Evolutionary conservation across 2,797 vertebrate genomes (phyloP).

Genomic region (Lerista edwardsae): DNA sequence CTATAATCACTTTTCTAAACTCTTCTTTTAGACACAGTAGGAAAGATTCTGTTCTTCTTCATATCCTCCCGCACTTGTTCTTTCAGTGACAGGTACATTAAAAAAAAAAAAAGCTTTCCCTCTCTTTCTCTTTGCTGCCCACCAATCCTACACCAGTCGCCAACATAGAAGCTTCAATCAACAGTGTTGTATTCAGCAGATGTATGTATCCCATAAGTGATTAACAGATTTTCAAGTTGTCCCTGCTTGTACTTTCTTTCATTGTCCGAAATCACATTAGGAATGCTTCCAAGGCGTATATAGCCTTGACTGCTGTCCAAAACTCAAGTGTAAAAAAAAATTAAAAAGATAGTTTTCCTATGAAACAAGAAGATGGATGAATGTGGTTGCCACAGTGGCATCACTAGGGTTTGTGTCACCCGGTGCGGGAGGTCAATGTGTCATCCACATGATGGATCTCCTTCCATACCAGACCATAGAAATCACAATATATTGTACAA

Average conservation of each 20-base stretch:
- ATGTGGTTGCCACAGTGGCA: too few relatives aligned
- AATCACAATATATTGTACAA: too few relatives aligned
- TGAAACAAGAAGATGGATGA: not conserved
- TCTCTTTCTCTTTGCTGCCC: not conserved
- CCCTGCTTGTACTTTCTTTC: not conserved
- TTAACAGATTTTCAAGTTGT: not conserved
- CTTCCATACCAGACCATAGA: too few relatives aligned
- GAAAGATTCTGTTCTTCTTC: fast-evolving
- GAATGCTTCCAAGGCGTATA: not conserved
- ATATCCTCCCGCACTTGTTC: fast-evolving
- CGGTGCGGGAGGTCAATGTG: too few relatives aligned
- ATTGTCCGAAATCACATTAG: not conserved
- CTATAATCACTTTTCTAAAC: not conserved
- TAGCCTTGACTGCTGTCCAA: not conserved
- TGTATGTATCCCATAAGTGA: not conserved
- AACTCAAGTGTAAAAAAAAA: not conserved
- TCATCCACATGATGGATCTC: too few relatives aligned
- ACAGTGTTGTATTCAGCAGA: too few relatives aligned
- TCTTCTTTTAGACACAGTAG: not conserved
- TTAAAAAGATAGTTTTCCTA: not conserved
- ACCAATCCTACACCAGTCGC: not conserved
- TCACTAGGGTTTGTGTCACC: too few relatives aligned
- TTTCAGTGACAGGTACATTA: not conserved
- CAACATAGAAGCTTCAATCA: fast-evolving
- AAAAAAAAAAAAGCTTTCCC: not conserved